Conservation (phyloP, 2,888 invertebrate genomes). For the Eilema depressum region DNA sequence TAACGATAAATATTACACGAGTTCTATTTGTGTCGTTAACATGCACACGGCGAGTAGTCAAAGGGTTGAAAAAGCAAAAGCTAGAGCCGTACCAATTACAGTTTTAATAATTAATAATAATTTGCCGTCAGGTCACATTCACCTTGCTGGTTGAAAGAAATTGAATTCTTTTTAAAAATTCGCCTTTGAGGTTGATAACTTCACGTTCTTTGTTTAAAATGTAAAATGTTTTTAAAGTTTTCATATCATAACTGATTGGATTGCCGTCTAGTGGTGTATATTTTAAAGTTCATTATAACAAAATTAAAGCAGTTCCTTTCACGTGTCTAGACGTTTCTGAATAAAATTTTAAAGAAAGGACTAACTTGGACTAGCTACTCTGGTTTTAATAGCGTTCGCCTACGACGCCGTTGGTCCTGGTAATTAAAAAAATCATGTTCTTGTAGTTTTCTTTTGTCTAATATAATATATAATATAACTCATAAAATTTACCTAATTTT, state of each 20-base stretch:
- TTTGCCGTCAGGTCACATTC: conserved; percentile 41
- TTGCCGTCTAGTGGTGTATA: background rate
- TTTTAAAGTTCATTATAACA: background rate
- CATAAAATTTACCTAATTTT: too few relatives aligned
- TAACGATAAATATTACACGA: conserved; percentile 42
- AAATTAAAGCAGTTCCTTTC: background rate
- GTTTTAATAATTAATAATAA: conserved; percentile 61
- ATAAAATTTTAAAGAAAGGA: background rate
- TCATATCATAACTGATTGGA: background rate
- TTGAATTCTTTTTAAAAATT: conserved; percentile 23
- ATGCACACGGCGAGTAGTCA: conserved; percentile 50
- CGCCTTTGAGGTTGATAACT: conserved; percentile 24
- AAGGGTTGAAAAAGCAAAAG: conserved; percentile 47
- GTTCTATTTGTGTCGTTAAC: conserved; percentile 34
- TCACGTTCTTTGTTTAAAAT: background rate
- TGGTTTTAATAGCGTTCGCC: background rate
- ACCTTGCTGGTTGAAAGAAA: conserved; percentile 30
- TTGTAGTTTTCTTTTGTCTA: too few relatives aligned
- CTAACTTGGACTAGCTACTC: background rate
- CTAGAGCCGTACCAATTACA: conserved; percentile 55
- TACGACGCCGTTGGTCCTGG: background rate
- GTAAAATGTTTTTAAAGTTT: background rate
- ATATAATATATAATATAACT: too few relatives aligned
- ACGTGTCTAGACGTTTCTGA: background rate
- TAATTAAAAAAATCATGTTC: background rate